Conservation (phyloP, 2,888 invertebrate genomes). For the Frankliniella fusca region DNA sequence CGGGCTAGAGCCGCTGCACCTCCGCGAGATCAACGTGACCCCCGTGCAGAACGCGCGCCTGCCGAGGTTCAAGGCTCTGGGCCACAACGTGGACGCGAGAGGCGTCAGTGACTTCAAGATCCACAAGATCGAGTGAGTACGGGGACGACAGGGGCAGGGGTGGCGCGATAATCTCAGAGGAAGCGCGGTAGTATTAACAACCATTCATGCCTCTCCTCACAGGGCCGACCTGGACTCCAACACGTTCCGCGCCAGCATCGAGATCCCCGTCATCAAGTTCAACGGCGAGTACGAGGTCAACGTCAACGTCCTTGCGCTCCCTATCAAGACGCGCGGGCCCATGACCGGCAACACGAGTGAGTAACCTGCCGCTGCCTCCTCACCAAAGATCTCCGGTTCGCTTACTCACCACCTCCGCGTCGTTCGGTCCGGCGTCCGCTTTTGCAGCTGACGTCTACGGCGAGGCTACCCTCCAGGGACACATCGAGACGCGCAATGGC, state of each 20-base stretch:
- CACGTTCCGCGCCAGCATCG: constrained; percentile 51
- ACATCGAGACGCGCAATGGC: constrained; percentile 48
- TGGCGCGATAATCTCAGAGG: background rate
- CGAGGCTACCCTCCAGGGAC: constrained; percentile 48
- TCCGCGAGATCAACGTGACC: constrained; percentile 56
- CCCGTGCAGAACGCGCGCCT: background rate
- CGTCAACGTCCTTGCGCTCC: constrained; percentile 54
- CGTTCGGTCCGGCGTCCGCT: background rate
- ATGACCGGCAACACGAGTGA: constrained; percentile 58
- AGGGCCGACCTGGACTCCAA: constrained; percentile 50
- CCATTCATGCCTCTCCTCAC: constrained; percentile 33
- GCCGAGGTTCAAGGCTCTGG: background rate
- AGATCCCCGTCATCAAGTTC: constrained; percentile 54
- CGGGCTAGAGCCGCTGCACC: constrained; percentile 60
- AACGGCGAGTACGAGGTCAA: constrained; percentile 58
- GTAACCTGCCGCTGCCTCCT: constrained; percentile 38
- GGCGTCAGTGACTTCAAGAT: constrained; percentile 20
- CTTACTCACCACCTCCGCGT: background rate
- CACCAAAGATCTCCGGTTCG: background rate
- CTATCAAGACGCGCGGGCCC: constrained; percentile 57
- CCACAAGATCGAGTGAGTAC: constrained; percentile 18
- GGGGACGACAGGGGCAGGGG: background rate
- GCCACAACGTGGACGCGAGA: constrained; percentile 5
- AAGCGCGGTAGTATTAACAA: background rate
- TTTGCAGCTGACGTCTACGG: constrained; percentile 51